phyloP scores from a whole-genome alignment of 2,797 vertebrate genomes.

The Bucorvus abyssinicus region DNA sequence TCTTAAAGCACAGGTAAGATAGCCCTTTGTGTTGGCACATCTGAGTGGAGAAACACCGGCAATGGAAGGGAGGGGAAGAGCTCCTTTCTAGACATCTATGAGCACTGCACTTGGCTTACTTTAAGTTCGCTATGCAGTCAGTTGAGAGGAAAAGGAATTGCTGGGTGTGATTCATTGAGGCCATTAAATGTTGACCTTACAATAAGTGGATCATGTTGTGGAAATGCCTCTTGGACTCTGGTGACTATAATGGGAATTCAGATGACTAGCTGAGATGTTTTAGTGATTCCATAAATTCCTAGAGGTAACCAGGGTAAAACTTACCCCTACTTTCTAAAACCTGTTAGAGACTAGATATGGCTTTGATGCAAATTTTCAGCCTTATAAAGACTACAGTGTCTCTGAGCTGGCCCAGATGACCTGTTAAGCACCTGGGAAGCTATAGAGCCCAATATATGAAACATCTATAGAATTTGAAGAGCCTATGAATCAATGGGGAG shows the following conservation, averaged over 20 bases:
- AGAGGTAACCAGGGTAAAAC: not conserved
- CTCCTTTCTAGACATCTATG: not conserved
- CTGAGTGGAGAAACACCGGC: not conserved
- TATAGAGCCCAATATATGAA: not conserved
- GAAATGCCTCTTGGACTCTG: not conserved
- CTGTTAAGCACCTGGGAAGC: not conserved
- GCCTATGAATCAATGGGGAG: not conserved
- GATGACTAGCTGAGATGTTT: not conserved
- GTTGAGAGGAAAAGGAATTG: not conserved
- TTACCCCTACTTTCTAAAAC: not conserved
- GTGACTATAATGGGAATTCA: not conserved
- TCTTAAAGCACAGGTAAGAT: not conserved
- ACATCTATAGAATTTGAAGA: not conserved
- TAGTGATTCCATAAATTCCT: not conserved
- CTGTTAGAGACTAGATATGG: not conserved
- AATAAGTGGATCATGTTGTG: not conserved
- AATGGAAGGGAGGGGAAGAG: not conserved
- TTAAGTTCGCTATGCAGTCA: not conserved
- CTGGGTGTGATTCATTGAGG: not conserved
- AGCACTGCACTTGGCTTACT: not conserved
- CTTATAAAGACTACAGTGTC: not conserved
- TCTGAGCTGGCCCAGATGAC: not conserved
- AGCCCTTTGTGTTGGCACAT: not conserved
- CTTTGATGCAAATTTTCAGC: not conserved
- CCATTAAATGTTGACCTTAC: not conserved